Evolutionary conservation across 2,113 vertebrate genomes (phyloP).

Genomic region (Embiotoca jacksoni): DNA sequence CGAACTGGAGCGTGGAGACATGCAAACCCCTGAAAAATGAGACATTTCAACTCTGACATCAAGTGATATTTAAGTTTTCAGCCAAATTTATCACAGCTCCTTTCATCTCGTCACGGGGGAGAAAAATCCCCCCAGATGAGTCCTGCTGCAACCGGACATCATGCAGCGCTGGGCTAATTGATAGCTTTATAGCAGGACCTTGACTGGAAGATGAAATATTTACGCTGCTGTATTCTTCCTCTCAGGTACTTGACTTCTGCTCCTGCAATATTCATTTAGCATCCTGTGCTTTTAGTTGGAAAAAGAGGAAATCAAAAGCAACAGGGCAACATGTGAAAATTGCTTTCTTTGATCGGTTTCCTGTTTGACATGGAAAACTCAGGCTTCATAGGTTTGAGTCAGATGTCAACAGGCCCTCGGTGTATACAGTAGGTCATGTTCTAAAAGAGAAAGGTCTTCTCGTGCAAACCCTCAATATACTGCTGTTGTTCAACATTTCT

Average conservation of each 20-base stretch:
- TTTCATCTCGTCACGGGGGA: slow-evolving; percentile 41
- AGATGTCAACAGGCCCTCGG: slow-evolving; percentile 46
- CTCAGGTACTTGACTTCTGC: slow-evolving; percentile 66
- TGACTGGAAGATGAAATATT: slow-evolving; percentile 78
- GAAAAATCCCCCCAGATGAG: slow-evolving; percentile 12
- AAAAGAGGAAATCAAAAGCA: slow-evolving; percentile 62
- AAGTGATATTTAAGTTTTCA: slow-evolving; percentile 30
- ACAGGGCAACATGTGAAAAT: slow-evolving; percentile 47
- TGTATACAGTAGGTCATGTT: slow-evolving; percentile 14
- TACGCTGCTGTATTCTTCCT: slow-evolving; percentile 61
- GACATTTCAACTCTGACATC: slow-evolving; percentile 39
- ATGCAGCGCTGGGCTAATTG: slow-evolving; percentile 52
- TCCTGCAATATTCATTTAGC: slow-evolving; percentile 70
- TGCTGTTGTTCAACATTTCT: not conserved
- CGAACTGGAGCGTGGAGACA: not conserved
- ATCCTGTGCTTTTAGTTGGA: slow-evolving; percentile 52
- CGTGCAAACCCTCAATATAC: not conserved
- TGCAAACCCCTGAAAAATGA: slow-evolving; percentile 21
- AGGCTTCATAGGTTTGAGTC: slow-evolving; percentile 29
- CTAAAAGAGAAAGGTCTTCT: slow-evolving; percentile 3
- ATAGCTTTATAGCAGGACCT: slow-evolving; percentile 65
- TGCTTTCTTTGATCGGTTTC: slow-evolving; percentile 42
- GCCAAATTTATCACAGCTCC: slow-evolving; percentile 27
- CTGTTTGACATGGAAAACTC: slow-evolving; percentile 14
- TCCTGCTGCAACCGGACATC: slow-evolving; percentile 33